Evolutionary conservation across 2,113 vertebrate genomes (phyloP).

Genomic region (Condylura cristata): DNA sequence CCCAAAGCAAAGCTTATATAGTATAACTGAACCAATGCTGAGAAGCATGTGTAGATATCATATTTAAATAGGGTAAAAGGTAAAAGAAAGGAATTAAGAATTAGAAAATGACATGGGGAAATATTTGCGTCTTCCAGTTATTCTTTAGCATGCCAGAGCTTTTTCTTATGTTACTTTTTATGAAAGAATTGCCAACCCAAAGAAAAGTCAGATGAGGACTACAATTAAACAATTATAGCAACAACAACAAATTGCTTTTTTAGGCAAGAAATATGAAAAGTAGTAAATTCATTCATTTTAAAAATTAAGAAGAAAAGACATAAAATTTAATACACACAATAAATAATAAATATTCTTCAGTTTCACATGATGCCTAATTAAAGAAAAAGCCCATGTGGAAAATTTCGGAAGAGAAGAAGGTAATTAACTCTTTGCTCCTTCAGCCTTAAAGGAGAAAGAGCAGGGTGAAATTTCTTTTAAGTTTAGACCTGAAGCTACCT

Average conservation of each 20-base stretch:
- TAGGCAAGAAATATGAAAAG: conserved; percentile 50
- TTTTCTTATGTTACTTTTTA: conserved; percentile 47
- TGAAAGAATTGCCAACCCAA: conserved; percentile 52
- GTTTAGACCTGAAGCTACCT: conserved; percentile 34
- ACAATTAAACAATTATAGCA: conserved; percentile 55
- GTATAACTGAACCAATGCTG: conserved; percentile 24
- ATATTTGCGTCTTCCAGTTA: conserved; percentile 31
- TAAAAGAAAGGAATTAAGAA: conserved; percentile 58
- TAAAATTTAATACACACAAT: conserved; percentile 69
- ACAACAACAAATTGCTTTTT: conserved; percentile 42
- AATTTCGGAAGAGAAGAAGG: conserved; percentile 42
- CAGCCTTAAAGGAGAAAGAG: conserved; percentile 30
- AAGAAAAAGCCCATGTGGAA: conserved; percentile 61
- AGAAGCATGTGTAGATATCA: conserved; percentile 33
- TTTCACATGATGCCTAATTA: conserved; percentile 65
- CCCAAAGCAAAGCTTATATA: background rate
- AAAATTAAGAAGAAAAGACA: conserved; percentile 69
- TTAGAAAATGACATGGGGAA: conserved; percentile 40
- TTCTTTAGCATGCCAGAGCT: conserved; percentile 30
- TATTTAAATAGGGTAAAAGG: conserved; percentile 52
- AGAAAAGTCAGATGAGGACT: conserved; percentile 56
- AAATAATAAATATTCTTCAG: conserved; percentile 73
- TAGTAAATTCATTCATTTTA: conserved; percentile 61
- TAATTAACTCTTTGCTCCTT: conserved; percentile 66
- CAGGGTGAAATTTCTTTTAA: conserved; percentile 42